Base-by-base conservation (phyloP, 2,113 vertebrate genomes). In the Ictalurus punctatus region DNA sequence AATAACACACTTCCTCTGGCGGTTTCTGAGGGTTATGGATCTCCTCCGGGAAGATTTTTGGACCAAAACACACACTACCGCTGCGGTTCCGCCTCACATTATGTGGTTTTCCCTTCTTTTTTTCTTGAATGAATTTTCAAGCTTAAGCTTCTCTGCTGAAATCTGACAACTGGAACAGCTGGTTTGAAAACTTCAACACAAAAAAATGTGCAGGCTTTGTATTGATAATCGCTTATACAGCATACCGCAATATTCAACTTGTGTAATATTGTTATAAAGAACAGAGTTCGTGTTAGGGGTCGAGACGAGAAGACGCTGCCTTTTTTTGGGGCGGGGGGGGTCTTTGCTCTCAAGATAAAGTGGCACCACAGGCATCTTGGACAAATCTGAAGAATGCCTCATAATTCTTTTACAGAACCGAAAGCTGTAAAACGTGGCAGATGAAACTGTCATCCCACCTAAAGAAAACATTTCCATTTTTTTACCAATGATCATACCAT, bases 111-210 rank as follows among this genome's bases (percentile, higher is more conserved):
- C 71, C 65, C 69, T 65, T 89, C 21, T 61, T 69, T 48, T 48
- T 23, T 76, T 23, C 78, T 80, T 69, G 44, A 65, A 40, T 83
- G 44, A 74, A 86, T 86, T 89, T 80, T 59, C 44, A 67, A 56
- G 58, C 52, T 61, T 81, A 84, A 83, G 78, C 76, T 86, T 86
- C 85, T 61, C 54, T 37, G 69, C 21, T 58, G 52, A 73, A 74
- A 44, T 44, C 23, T 61, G 85, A 86, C 85, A 86, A 44, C 27
- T 65, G 83, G 87, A 89, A 54, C 83, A 89, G 88, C 83, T 78
- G 83, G 82, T 16, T 37, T 73, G 71, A 59, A 84, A 34, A 84
- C 7, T n/a, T 76, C 34, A 76, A 61, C 80, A 27, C 54, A 27
- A 30, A 85, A 73, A 85, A 85, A 85, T 56, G 48, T 58, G 52